Conservation (phyloP, 2,888 invertebrate species). For the Eretmocerus hayati region DNA sequence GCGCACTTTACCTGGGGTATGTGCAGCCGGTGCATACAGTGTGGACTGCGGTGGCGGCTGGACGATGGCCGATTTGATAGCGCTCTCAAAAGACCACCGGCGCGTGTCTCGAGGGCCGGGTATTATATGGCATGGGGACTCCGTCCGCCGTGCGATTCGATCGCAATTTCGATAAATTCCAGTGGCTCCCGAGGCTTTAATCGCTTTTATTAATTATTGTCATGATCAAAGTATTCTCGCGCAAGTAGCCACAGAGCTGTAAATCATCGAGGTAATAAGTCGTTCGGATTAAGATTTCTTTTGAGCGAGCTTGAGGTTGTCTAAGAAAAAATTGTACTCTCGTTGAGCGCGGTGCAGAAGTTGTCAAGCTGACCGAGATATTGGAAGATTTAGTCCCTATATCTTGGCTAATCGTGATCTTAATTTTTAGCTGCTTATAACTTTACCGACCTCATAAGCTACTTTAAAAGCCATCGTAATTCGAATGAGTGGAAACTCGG, state of each 20-base stretch:
- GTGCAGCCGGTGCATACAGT: neutral
- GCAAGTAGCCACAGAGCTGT: neutral
- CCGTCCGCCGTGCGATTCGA: constrained; percentile 4
- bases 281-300: neutral
- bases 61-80: constrained; percentile 18
- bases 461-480: no score
- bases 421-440: no score
- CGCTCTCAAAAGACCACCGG: neutral
- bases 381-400: no score
- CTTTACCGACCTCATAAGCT: no score
- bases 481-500: no score
- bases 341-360: no score
- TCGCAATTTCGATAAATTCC: constrained; percentile 12
- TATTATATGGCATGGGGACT: no score
- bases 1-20: neutral
- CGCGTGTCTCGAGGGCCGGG: neutral
- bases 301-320: neutral
- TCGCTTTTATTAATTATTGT: constrained; percentile 13
- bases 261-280: no score
- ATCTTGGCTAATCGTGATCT: no score
- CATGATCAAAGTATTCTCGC: neutral
- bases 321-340: no score
- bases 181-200: constrained; percentile 1
- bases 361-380: no score
- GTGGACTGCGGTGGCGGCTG: neutral